These are phyloP conservation scores for Dysdera silvatica DNA, from an alignment of 1,140 invertebrate species.

Conservation along the genomic window DNA sequence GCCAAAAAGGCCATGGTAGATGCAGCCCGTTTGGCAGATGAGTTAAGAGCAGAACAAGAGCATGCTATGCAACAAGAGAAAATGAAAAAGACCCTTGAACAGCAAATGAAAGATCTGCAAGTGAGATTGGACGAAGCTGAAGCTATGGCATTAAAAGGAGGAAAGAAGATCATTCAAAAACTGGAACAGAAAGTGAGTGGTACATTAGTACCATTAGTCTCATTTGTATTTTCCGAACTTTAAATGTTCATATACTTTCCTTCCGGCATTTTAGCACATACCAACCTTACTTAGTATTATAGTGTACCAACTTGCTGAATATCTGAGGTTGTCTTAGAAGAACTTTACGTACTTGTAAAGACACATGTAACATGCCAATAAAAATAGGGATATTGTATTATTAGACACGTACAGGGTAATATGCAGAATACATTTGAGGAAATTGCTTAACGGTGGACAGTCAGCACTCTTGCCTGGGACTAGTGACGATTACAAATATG, in stretches of 20 bases:
- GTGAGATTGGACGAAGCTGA: constrained; percentile 55
- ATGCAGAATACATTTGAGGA: too few relatives aligned
- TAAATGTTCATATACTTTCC: not conserved
- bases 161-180: constrained; percentile 67
- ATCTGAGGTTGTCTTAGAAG: too few relatives aligned
- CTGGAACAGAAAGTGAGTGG: constrained; percentile 44
- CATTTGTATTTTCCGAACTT: not conserved
- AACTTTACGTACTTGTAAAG: too few relatives aligned
- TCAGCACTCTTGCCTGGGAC: too few relatives aligned
- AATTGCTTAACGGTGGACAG: too few relatives aligned
- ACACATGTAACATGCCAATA: too few relatives aligned
- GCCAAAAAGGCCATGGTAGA: constrained; percentile 98
- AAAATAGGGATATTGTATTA: too few relatives aligned
- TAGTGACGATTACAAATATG: too few relatives aligned
- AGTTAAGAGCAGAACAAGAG: constrained; percentile 96
- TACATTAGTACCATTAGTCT: not conserved
- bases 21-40: constrained; percentile 91
- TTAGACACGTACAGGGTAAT: too few relatives aligned
- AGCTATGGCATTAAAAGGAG: constrained; percentile 80
- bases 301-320: too few relatives aligned
- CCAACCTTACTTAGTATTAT: too few relatives aligned
- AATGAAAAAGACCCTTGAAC: constrained; percentile 90
- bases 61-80: constrained; percentile 96
- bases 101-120: constrained; percentile 97
- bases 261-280: not conserved